These are phyloP conservation scores for Harmothoe impar DNA, from an alignment of 2,888 invertebrate species.

Conservation along the genomic window DNA sequence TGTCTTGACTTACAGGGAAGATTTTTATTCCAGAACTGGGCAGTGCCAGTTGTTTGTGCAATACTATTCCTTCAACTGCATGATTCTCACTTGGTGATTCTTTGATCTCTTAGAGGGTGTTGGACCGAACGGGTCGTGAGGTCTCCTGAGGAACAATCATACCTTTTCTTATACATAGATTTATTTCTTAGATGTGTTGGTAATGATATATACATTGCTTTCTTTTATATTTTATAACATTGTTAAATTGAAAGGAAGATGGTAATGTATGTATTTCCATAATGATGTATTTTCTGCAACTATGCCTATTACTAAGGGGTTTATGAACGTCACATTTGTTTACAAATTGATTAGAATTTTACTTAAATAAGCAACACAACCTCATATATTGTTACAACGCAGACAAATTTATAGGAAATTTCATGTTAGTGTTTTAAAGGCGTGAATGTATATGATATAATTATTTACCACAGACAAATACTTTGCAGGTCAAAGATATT, in stretches of 20 bases:
- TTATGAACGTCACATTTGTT: neutral
- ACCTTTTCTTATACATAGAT: neutral
- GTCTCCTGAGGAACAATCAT: neutral
- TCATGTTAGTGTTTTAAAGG: constrained; percentile 36
- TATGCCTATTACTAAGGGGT: constrained; percentile 27
- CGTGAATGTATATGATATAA: constrained; percentile 18
- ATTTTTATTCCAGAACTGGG: too few species aligned
- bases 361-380: constrained; percentile 24
- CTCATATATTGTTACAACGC: constrained; percentile 52
- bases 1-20: too few species aligned
- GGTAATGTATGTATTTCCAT: constrained; percentile 3
- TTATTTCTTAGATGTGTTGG: neutral
- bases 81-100: too few species aligned
- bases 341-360: neutral
- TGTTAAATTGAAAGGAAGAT: neutral
- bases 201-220: constrained; percentile 23
- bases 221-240: constrained; percentile 26
- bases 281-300: constrained; percentile 6
- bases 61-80: too few species aligned
- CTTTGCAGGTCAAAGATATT: constrained; percentile 50
- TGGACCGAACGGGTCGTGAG: neutral
- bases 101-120: neutral
- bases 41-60: too few species aligned
- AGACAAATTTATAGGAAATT: constrained; percentile 33
- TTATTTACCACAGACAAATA: constrained; percentile 42